Base-by-base conservation (phyloP, 2,113 vertebrate genomes). In the Lagenorhynchus albirostris region DNA sequence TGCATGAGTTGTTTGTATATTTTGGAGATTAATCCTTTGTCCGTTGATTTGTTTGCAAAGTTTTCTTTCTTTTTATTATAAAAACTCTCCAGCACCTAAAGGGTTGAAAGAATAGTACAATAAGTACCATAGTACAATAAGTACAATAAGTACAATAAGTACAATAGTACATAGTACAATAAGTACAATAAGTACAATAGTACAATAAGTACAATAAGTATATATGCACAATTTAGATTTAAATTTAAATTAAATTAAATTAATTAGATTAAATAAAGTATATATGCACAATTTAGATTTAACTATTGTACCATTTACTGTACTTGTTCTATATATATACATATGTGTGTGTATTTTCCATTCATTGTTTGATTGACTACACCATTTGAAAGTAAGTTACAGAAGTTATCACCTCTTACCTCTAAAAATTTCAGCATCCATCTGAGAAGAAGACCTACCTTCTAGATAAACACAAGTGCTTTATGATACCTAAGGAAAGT, bases 321-420 rank as follows among this genome's bases (percentile, higher is more conserved):
- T 85, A 8, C 60, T 65, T 86, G 1, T 68, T 67, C 67, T 81
- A 1, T 71, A 13, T 44, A 0, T 88, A 12, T 91, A 10, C 17
- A 3, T 29, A 10, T 13, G 0, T 26, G 8, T 21, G 0, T 50
- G 10, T 23, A 7, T n/a, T n/a, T 33, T 44, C n/a, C 5, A 23
- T 38, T 31, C 58, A 5, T 53, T 36, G 67, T 20, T 33, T 63
- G 73, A 8, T 12, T 26, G 53, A 14, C 21, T 79, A 60, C 41
- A 3, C 2, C 18, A 36, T 58, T 77, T 86, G 53, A 77, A 95
- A 95, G 18, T n/a, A 70, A 44, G 31, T 68, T 79, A 44, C 4
- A 17, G 36, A 95, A 94, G 20, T 50, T 8, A 47, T 60, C 14
- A 44, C 6, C 29, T 92, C 38, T 74, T 8, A 65, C 11, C 21